Evolutionary conservation across 2,888 invertebrate species (phyloP), one percentile per base, ranked within the genome.

Genomic region (Brenthis ino): DNA sequence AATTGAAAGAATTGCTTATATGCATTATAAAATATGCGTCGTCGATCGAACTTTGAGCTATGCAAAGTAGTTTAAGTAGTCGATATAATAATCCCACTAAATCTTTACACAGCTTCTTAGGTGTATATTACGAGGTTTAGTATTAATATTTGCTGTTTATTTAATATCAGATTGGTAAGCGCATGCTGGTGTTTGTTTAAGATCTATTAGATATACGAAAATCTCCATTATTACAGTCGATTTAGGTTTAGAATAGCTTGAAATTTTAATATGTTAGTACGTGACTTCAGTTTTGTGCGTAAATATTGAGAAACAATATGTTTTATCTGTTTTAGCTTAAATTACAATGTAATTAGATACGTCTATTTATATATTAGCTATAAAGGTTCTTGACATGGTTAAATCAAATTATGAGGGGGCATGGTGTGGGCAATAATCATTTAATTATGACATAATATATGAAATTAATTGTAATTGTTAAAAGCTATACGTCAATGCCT

Each of bases 121-220:
- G 77, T 76, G 74, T 77, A 74, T 58, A 78, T 78, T 77, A 78
- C 77, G 71, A 60, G 74, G 54, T 67, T 73, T 72, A 73, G 70
- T 74, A 74, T 73, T 72, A 71, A 74, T 77, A 76, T 78, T 78
- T 73, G 73, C 72, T 73, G 72, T 75, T 75, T 74, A 74, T 72
- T 75, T 68, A 69, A 74, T 73, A 70, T 69, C 71, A 72, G 72
- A 65, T 68, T 67, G 57, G 56, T 72, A 67, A 68, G 53, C 64
- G 66, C 56, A 64, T 28, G 28, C 57, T 11, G 66, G 43, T 68
- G 65, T 51, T 54, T 64, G 54, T 66, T 60, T 12, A 55, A 8
- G 20, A 43, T n/a, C 55, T 8, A 14, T 53, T 43, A 20, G 1
- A 1, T 20, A n/a, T 54, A 54, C 53, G 8, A 51, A 63, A 63